Percentiles rank a stretch among this genome's conserved stretches.
phyloP scores from a whole-genome alignment of 2,113 vertebrate species.

The Callorhinus ursinus region DNA sequence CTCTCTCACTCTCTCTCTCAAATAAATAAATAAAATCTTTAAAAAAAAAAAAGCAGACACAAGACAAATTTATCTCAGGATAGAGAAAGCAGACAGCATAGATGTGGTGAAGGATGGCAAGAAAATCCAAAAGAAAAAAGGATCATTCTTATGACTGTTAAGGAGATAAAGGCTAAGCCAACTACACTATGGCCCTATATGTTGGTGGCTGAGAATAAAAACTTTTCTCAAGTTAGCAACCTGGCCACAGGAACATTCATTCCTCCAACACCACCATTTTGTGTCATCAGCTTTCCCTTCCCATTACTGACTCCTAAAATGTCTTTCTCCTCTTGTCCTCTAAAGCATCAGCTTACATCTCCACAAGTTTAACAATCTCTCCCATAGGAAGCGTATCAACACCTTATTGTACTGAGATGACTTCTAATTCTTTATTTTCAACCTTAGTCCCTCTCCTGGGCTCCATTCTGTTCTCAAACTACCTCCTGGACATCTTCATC shows the following conservation, averaged over 20 bases:
- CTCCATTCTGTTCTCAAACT: not conserved
- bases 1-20: no score
- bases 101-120: not conserved
- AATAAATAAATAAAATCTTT: no score
- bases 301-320: not conserved
- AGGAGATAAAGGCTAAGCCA: not conserved
- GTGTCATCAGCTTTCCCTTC: not conserved
- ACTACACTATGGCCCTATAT: not conserved
- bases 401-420: not conserved
- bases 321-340: not conserved
- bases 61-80: not conserved
- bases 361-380: not conserved
- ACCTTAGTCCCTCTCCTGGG: not conserved
- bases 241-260: not conserved
- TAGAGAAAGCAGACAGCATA: not conserved
- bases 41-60: not conserved
- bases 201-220: not conserved
- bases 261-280: not conserved
- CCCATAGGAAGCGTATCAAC: not conserved
- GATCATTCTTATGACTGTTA: not conserved
- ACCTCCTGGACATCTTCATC: not conserved
- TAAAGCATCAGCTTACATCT: conserved; percentile 6
- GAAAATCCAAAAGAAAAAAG: not conserved
- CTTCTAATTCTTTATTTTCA: not conserved
- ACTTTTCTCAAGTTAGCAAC: not conserved